A percentile compares a stretch with the other conserved stretches of the same genome.
phyloP scores from a whole-genome alignment of 2,888 invertebrate genomes.

The Calameuta idolon region DNA sequence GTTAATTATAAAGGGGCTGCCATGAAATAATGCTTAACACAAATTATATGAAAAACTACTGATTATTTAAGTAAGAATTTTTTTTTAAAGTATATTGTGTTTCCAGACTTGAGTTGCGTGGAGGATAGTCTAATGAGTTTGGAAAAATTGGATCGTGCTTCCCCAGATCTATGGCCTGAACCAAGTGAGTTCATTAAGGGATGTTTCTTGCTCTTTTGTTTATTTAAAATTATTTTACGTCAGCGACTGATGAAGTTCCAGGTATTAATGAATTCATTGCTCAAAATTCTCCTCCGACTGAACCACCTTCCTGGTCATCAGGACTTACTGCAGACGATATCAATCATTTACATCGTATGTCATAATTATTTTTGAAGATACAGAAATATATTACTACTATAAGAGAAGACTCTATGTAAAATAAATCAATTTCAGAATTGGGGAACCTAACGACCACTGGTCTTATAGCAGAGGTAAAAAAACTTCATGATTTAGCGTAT shows the following conservation, averaged over 20 bases:
- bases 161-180: conserved; percentile 97
- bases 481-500: conserved; percentile 93
- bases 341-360: conserved; percentile 83
- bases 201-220: background rate
- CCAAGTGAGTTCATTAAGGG: conserved; percentile 77
- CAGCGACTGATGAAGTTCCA: conserved; percentile 76
- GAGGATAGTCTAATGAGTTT: conserved; percentile 87
- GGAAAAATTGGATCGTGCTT: conserved; percentile 93
- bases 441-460: conserved; percentile 83
- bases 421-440: conserved; percentile 70
- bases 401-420: background rate
- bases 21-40: background rate
- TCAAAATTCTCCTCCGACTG: conserved; percentile 73
- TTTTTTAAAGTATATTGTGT: background rate
- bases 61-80: background rate
- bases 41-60: background rate
- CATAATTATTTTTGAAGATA: background rate
- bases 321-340: conserved; percentile 81
- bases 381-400: background rate
- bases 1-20: background rate
- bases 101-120: conserved; percentile 50
- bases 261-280: conserved; percentile 88
- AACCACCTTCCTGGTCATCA: conserved; percentile 76
- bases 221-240: conserved; percentile 34
- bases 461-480: conserved; percentile 92